Conservation (phyloP, 2,797 vertebrate genomes). For the Danio jaintianensis region DNA sequence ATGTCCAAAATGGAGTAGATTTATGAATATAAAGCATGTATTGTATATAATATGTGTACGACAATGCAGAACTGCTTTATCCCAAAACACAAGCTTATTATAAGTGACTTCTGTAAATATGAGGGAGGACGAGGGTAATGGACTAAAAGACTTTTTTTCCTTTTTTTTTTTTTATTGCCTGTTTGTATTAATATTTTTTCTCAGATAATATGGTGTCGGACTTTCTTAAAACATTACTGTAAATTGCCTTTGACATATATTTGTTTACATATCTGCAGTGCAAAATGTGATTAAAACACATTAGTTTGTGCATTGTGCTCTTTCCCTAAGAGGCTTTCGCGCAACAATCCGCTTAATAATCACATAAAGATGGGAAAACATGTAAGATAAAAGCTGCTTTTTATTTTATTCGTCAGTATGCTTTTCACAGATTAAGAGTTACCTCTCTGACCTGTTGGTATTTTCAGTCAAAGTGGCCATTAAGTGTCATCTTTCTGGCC, state of each 20-base stretch:
- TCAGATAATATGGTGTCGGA: slow-evolving; percentile 39
- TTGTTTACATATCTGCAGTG: slow-evolving; percentile 61
- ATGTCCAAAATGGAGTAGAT: slow-evolving; percentile 87
- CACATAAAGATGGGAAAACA: slow-evolving; percentile 28
- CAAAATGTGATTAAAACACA: slow-evolving; percentile 57
- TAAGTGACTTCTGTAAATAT: slow-evolving; percentile 69
- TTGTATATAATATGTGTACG: slow-evolving; percentile 47
- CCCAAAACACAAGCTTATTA: slow-evolving; percentile 68
- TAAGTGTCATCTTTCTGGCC: slow-evolving; percentile 35
- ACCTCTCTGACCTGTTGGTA: slow-evolving; percentile 13
- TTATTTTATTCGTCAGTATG: slow-evolving; percentile 38
- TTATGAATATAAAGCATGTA: slow-evolving; percentile 32
- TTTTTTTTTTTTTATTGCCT: slow-evolving; percentile 67
- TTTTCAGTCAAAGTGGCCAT: slow-evolving; percentile 37
- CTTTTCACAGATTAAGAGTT: slow-evolving; percentile 4
- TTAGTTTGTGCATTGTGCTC: slow-evolving; percentile 51
- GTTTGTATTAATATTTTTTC: slow-evolving; percentile 66
- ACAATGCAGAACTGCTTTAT: slow-evolving; percentile 50
- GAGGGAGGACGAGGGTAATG: slow-evolving; percentile 50
- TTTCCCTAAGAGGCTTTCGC: slow-evolving; percentile 45
- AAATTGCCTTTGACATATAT: slow-evolving; percentile 52
- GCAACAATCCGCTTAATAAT: slow-evolving; percentile 32
- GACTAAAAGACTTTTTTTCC: slow-evolving; percentile 46
- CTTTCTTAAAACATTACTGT: slow-evolving; percentile 56
- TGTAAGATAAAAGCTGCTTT: slow-evolving; percentile 3